Conservation (phyloP, 2,113 vertebrate genomes). For the Bubo blakistoni region DNA sequence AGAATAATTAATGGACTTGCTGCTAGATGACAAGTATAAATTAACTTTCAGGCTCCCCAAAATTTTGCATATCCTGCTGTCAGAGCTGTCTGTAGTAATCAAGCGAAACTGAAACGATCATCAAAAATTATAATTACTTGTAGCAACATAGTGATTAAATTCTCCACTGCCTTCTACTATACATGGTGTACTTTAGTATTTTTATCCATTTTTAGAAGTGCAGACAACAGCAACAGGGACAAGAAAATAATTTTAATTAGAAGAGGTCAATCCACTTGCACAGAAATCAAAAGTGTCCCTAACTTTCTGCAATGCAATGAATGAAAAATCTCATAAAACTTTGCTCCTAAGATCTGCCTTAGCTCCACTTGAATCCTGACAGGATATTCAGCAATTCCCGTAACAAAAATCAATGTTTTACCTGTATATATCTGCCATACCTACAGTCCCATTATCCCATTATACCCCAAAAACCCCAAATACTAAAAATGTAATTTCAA, state of each 20-base stretch:
- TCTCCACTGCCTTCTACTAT: neutral
- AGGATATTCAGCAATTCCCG: neutral
- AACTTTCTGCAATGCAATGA: neutral
- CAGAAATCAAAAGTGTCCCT: neutral
- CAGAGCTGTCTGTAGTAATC: neutral
- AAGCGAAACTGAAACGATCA: neutral
- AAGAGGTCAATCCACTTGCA: neutral
- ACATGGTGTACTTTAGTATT: neutral
- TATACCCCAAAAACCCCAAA: neutral
- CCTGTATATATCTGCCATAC: neutral
- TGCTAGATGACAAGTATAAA: neutral
- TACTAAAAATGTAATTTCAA: neutral
- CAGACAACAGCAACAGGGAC: neutral
- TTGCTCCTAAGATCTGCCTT: neutral
- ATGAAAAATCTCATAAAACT: neutral
- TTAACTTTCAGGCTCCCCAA: neutral
- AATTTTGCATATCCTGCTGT: neutral
- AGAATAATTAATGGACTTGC: neutral
- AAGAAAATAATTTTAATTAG: neutral
- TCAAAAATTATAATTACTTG: neutral
- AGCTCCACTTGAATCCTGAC: neutral
- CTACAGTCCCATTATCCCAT: neutral
- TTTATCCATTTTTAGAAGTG: neutral
- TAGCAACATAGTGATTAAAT: neutral
- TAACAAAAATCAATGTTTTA: neutral